Percentiles rank a stretch among this genome's conserved stretches.
These are phyloP conservation scores for Alouatta palliata DNA, from an alignment of 2,113 vertebrate species.

Conservation along the genomic window DNA sequence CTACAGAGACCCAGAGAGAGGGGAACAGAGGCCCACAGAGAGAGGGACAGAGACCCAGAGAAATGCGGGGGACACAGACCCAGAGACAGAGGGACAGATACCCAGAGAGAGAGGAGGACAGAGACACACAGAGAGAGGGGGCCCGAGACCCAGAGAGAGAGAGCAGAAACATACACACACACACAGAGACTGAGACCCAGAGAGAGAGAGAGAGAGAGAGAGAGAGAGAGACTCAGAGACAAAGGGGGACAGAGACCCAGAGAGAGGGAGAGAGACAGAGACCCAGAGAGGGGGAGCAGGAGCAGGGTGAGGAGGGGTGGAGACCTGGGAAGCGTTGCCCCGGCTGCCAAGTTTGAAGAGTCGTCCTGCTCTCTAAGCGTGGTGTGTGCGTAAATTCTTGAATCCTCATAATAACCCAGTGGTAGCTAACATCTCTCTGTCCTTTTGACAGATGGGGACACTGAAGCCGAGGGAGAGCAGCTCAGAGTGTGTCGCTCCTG, in stretches of 20 bases:
- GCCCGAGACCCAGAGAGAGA: neutral
- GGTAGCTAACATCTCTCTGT: rapidly evolving
- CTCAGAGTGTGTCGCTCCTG: neutral
- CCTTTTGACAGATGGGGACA: neutral
- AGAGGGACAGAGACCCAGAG: neutral
- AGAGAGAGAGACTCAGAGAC: neutral
- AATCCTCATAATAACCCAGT: neutral
- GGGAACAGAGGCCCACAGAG: neutral
- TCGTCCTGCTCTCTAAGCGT: neutral
- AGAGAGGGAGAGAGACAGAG: too few relatives aligned
- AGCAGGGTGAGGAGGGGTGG: neutral
- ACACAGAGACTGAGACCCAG: too few relatives aligned
- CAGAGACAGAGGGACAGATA: neutral
- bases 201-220: neutral
- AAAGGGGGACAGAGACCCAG: neutral
- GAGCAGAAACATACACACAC: too few relatives aligned
- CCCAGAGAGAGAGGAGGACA: neutral
- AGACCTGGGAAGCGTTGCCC: too few relatives aligned
- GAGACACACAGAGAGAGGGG: neutral
- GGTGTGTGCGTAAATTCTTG: neutral
- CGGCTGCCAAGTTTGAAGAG: rapidly evolving
- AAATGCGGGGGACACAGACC: rapidly evolving
- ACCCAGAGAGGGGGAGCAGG: too few relatives aligned
- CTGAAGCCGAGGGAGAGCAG: neutral
- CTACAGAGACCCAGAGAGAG: neutral